phyloP scores from a whole-genome alignment of 1,140 invertebrate species.

The Halesus radiatus region DNA sequence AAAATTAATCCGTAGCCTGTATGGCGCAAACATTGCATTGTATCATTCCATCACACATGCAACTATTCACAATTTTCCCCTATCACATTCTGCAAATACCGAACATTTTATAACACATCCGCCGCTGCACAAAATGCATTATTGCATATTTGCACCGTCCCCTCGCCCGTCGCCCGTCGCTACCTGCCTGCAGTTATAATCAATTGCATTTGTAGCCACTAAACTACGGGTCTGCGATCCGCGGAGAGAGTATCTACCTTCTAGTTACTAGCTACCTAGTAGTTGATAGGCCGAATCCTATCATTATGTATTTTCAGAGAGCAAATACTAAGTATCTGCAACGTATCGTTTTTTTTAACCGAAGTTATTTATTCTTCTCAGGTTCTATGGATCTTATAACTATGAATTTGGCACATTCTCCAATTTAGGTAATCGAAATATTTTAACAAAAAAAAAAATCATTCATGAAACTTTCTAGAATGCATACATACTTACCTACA shows the following conservation, averaged over 20 bases:
- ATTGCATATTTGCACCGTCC: constrained; percentile 54
- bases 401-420: too few relatives aligned
- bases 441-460: too few relatives aligned
- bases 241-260: background rate
- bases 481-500: too few relatives aligned
- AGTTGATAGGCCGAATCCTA: background rate
- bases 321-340: background rate
- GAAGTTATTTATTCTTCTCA: too few relatives aligned
- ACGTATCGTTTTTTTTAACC: too few relatives aligned
- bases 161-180: background rate
- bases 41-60: constrained; percentile 8
- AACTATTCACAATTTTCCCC: background rate
- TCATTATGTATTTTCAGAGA: background rate
- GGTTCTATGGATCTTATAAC: too few relatives aligned
- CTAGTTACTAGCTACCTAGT: background rate
- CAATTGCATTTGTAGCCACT: background rate
- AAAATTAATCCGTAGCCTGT: background rate
- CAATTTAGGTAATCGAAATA: too few relatives aligned
- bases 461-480: too few relatives aligned
- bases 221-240: too few relatives aligned
- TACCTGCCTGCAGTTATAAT: constrained; percentile 37
- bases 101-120: constrained; percentile 55
- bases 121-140: constrained; percentile 51
- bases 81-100: constrained; percentile 19
- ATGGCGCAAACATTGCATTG: background rate